These are phyloP conservation scores for Bostrychus sinensis DNA, from an alignment of 2,113 vertebrate genomes.

Conservation along the genomic window DNA sequence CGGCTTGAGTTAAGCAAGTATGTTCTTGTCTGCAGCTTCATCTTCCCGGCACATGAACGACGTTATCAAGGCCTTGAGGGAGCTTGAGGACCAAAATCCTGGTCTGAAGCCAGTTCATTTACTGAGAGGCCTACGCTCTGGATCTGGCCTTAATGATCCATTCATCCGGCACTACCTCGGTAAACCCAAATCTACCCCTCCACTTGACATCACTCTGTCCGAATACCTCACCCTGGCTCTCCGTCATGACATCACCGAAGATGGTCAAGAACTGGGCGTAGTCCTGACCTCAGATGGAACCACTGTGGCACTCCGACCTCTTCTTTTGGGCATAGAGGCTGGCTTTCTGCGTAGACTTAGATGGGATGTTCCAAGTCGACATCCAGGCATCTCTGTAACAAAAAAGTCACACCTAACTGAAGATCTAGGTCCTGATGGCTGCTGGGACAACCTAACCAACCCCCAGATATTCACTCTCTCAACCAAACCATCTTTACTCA, in stretches of 20 bases:
- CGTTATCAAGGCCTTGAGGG: slow-evolving; percentile 73
- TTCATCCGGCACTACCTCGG: slow-evolving; percentile 63
- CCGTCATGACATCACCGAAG: slow-evolving; percentile 25
- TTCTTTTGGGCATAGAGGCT: slow-evolving; percentile 81
- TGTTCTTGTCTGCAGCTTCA: slow-evolving; percentile 48
- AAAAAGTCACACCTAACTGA: not conserved
- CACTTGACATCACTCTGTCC: slow-evolving; percentile 44
- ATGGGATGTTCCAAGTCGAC: slow-evolving; percentile 50
- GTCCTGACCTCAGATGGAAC: slow-evolving; percentile 86
- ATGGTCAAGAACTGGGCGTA: slow-evolving; percentile 69
- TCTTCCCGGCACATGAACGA: slow-evolving; percentile 75
- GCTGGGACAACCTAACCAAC: slow-evolving; percentile 81
- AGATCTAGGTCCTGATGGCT: slow-evolving; percentile 77
- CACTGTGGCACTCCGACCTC: slow-evolving; percentile 79
- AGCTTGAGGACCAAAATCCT: slow-evolving; percentile 62
- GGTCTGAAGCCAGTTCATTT: slow-evolving; percentile 26
- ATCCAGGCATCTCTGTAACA: slow-evolving; percentile 72
- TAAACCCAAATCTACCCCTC: not conserved
- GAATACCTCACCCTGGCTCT: slow-evolving; percentile 56
- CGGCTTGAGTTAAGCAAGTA: too few species aligned
- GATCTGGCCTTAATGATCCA: slow-evolving; percentile 31
- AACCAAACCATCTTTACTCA: slow-evolving; percentile 58
- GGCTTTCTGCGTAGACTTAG: slow-evolving; percentile 60
- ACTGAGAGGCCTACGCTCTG: slow-evolving; percentile 41
- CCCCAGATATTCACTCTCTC: slow-evolving; percentile 82